Evolutionary conservation across 2,113 vertebrate species (phyloP).

Genomic region (Haplochromis burtoni): DNA sequence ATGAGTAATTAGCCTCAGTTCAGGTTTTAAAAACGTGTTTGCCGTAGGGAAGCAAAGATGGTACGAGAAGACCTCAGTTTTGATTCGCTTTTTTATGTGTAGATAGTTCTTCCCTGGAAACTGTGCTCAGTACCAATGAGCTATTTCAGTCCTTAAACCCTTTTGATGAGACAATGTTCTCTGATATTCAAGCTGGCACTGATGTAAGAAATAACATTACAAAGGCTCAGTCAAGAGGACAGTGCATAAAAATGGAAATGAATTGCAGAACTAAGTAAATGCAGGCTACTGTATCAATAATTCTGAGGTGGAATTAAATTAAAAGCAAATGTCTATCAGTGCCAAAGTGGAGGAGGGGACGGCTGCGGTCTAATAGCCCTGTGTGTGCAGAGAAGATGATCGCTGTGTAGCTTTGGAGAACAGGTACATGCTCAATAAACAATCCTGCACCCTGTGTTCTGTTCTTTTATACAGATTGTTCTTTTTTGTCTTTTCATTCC

Average conservation of each 20-base stretch:
- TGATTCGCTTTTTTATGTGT: not conserved
- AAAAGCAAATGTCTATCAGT: constrained; percentile 35
- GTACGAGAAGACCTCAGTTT: not conserved
- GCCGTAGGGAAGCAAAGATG: not conserved
- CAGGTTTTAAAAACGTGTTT: not conserved
- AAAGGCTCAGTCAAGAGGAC: constrained; percentile 26
- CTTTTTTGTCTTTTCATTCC: not conserved
- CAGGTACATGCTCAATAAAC: not conserved
- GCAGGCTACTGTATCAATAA: constrained; percentile 39
- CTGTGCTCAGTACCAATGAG: not conserved
- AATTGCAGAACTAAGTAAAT: constrained; percentile 47
- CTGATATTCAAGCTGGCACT: constrained; percentile 33
- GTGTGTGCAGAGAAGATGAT: not conserved
- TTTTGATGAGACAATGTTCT: constrained; percentile 37
- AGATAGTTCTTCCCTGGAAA: not conserved
- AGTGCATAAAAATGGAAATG: constrained; percentile 56
- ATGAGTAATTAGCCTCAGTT: not conserved
- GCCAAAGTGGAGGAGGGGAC: constrained; percentile 29
- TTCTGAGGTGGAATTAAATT: constrained; percentile 28
- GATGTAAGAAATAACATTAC: constrained; percentile 41
- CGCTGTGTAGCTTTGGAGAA: not conserved
- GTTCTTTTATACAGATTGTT: not conserved
- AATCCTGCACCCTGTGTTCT: not conserved
- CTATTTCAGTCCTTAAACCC: constrained; percentile 23
- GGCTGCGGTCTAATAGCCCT: not conserved